phyloP scores from a whole-genome alignment of 2,888 invertebrate genomes.

The Apodemia zela region DNA sequence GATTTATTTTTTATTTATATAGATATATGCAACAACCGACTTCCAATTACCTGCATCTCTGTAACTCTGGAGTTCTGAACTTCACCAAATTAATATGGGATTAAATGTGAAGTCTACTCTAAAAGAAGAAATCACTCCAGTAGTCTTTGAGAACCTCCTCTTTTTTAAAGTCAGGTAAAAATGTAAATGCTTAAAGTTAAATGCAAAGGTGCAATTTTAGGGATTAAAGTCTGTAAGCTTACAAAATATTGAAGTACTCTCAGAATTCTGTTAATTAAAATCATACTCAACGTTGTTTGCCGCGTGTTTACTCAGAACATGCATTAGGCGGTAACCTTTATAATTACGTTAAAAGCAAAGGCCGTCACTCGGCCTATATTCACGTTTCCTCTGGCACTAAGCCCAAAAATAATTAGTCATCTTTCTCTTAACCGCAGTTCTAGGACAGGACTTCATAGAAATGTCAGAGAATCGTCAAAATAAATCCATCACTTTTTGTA shows the following conservation, averaged over 20 bases:
- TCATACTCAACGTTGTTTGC: neutral
- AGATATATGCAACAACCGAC: no score
- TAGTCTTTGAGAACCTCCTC: no score
- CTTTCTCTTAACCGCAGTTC: slow-evolving; percentile 47
- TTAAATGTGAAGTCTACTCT: no score
- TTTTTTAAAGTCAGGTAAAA: no score
- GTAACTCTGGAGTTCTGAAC: no score
- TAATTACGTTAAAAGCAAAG: slow-evolving; percentile 28
- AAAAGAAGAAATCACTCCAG: no score
- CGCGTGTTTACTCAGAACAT: slow-evolving; percentile 8
- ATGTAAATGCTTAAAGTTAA: neutral
- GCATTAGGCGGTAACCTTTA: slow-evolving; percentile 23
- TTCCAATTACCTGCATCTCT: no score
- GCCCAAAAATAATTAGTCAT: slow-evolving; percentile 75
- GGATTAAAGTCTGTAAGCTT: no score
- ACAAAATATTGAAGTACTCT: neutral
- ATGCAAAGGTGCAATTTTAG: neutral
- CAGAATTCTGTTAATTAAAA: neutral
- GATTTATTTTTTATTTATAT: no score
- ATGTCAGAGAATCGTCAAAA: slow-evolving; percentile 24
- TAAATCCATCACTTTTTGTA: slow-evolving; percentile 18
- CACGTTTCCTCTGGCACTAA: slow-evolving; percentile 47
- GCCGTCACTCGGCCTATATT: slow-evolving; percentile 37
- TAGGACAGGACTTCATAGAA: slow-evolving; percentile 55
- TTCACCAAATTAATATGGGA: no score